These are phyloP conservation scores for Spisula subtruncata DNA, from an alignment of 2,888 invertebrate species.

Conservation along the genomic window DNA sequence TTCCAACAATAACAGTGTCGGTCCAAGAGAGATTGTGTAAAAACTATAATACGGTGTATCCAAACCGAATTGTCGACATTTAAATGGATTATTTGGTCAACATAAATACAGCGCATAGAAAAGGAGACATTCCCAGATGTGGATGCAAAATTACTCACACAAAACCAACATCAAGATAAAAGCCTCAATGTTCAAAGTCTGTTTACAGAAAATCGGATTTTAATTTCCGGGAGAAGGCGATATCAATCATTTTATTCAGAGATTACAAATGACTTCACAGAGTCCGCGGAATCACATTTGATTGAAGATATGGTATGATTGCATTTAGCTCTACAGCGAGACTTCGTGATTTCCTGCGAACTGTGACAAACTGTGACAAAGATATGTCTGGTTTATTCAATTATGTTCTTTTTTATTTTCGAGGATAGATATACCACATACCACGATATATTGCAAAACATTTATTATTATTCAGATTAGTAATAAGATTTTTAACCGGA, in stretches of 20 bases:
- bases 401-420: neutral
- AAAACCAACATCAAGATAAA: constrained; percentile 14
- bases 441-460: too few species aligned
- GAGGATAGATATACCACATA: too few species aligned
- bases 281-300: neutral
- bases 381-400: neutral
- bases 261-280: constrained; percentile 27
- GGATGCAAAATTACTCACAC: neutral
- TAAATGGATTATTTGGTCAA: constrained; percentile 21
- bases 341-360: neutral
- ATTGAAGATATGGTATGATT: neutral
- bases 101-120: neutral
- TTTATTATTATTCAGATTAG: too few species aligned
- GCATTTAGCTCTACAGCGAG: neutral
- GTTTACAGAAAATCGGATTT: constrained; percentile 26
- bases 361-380: neutral
- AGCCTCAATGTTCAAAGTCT: neutral
- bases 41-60: neutral
- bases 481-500: too few species aligned
- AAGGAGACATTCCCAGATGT: neutral
- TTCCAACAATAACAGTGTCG: neutral
- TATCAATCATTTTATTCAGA: constrained; percentile 32
- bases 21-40: neutral
- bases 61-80: neutral
- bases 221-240: constrained; percentile 34